Conservation (phyloP, 2,888 invertebrate species). For the Ceraclea dissimilis region DNA sequence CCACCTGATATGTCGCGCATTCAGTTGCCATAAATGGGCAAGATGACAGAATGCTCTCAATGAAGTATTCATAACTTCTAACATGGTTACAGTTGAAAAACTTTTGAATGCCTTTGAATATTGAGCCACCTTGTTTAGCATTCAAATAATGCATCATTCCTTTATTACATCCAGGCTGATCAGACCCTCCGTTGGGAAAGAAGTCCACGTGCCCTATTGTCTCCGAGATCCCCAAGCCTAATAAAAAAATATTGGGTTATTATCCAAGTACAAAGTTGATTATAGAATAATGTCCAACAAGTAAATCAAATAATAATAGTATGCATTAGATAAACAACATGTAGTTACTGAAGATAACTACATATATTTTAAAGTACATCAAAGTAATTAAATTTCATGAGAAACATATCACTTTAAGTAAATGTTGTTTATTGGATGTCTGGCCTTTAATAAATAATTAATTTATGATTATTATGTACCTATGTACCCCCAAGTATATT, state of each 20-base stretch:
- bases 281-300: not conserved
- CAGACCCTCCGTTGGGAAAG: constrained; percentile 82
- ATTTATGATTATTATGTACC: too few relatives aligned
- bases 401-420: too few relatives aligned
- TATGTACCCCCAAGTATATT: too few relatives aligned
- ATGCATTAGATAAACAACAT: not conserved
- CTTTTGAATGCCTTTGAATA: constrained; percentile 50
- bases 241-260: constrained; percentile 1
- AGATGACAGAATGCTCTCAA: constrained; percentile 69
- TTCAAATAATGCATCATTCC: constrained; percentile 25
- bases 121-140: constrained; percentile 16
- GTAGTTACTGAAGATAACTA: too few relatives aligned
- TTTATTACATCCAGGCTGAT: constrained; percentile 49
- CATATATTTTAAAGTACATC: too few relatives aligned
- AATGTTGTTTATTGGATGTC: too few relatives aligned
- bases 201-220: constrained; percentile 85
- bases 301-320: not conserved
- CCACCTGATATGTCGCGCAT: constrained; percentile 69
- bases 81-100: constrained; percentile 84
- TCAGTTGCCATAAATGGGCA: constrained; percentile 74
- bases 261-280: not conserved
- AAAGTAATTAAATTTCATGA: too few relatives aligned
- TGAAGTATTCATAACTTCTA: constrained; percentile 74
- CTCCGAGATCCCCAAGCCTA: constrained; percentile 71
- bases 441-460: too few relatives aligned